Percentiles rank a stretch among this genome's conserved stretches.
Evolutionary conservation across 1,140 invertebrate species (phyloP).

Genomic region (Cherax destructor): DNA sequence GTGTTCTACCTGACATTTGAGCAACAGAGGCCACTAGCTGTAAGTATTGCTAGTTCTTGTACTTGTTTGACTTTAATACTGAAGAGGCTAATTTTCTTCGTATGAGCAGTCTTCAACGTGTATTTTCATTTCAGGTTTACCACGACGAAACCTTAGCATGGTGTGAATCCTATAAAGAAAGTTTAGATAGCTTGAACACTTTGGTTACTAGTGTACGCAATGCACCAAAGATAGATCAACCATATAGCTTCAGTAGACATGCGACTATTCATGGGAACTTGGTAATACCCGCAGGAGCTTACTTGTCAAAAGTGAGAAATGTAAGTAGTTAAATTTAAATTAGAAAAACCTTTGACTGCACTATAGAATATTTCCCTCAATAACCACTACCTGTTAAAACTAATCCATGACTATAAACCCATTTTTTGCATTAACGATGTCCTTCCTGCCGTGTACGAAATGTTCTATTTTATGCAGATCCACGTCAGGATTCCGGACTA

Average conservation of each 20-base stretch:
- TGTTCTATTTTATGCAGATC: background rate
- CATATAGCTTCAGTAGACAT: constrained; percentile 5
- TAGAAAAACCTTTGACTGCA: too few species aligned
- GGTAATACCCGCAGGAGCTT: background rate
- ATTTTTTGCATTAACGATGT: too few species aligned
- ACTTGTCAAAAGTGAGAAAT: background rate
- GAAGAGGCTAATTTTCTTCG: too few species aligned
- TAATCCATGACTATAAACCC: too few species aligned
- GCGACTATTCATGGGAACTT: constrained; percentile 3
- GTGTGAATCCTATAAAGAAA: background rate
- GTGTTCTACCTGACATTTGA: constrained; percentile 26
- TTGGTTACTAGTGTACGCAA: background rate
- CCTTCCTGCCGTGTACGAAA: too few species aligned
- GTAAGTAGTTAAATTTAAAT: background rate
- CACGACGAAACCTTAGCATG: background rate
- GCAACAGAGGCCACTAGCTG: background rate
- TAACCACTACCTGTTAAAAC: too few species aligned
- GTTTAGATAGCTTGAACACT: background rate
- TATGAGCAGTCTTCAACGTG: too few species aligned
- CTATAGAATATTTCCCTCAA: too few species aligned
- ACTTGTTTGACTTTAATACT: too few species aligned
- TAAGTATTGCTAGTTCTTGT: background rate
- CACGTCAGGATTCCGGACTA: background rate
- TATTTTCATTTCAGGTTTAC: background rate
- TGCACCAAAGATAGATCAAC: constrained; percentile 10